Evolutionary conservation across 2,797 vertebrate species (phyloP).

Genomic region (Avahi laniger): DNA sequence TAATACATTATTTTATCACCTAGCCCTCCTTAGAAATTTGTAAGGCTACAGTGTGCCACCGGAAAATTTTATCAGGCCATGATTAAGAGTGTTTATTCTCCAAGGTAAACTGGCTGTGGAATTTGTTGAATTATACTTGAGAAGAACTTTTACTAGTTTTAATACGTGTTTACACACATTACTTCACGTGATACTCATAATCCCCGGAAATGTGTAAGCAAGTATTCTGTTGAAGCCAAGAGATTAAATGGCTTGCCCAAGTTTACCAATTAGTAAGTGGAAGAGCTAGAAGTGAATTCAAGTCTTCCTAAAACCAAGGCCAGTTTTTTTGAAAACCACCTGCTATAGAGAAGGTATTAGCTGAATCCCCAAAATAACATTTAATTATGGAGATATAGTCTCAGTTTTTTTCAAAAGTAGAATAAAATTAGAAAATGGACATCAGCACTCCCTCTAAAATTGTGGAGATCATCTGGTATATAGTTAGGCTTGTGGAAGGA

Average conservation of each 20-base stretch:
- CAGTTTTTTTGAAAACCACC: neutral
- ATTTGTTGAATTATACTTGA: slow-evolving; percentile 53
- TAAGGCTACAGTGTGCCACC: neutral
- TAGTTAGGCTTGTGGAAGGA: neutral
- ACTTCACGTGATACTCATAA: neutral
- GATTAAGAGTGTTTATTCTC: slow-evolving; percentile 53
- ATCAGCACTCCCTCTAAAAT: neutral
- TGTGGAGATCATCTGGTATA: neutral
- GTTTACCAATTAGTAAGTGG: neutral
- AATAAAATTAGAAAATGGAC: slow-evolving; percentile 1
- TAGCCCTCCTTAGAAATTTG: neutral
- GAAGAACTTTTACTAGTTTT: slow-evolving; percentile 29
- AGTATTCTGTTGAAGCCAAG: neutral
- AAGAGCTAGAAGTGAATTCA: neutral
- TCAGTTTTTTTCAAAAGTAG: neutral
- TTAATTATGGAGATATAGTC: neutral
- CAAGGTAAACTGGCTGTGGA: slow-evolving; percentile 57
- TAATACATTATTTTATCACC: neutral
- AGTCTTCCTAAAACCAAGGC: neutral
- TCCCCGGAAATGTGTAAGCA: neutral
- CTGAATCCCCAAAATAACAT: neutral
- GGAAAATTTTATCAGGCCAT: slow-evolving; percentile 26
- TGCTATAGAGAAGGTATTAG: neutral
- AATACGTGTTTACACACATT: slow-evolving; percentile 41
- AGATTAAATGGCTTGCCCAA: neutral